A percentile compares a stretch with the other conserved stretches of the same genome.
phyloP scores from a whole-genome alignment of 2,113 vertebrate genomes.

The Dasyurus viverrinus region DNA sequence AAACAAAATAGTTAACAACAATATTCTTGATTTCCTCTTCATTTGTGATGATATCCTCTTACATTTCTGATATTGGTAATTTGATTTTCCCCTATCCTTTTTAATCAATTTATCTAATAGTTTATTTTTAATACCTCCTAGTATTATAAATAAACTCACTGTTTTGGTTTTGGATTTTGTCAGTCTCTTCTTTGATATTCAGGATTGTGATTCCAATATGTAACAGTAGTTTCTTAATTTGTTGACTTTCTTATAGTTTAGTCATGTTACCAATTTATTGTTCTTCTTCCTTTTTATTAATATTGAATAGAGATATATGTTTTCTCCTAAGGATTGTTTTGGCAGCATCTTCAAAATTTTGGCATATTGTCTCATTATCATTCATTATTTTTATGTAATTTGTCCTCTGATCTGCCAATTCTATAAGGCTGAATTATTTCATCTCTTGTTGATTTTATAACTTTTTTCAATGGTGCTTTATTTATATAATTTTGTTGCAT shows the following conservation, averaged over 20 bases:
- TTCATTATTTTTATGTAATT: background rate
- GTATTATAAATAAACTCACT: background rate
- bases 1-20: background rate
- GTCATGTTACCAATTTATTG: background rate
- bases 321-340: background rate
- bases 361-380: background rate
- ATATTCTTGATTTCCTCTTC: background rate
- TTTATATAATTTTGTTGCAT: background rate
- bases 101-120: background rate
- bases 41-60: background rate
- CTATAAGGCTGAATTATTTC: background rate
- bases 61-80: background rate
- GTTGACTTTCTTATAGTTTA: background rate
- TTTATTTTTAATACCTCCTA: background rate
- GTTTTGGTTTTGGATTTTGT: background rate
- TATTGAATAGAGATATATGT: background rate
- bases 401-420: background rate
- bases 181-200: background rate
- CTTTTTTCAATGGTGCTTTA: background rate
- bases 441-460: background rate
- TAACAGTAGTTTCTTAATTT: background rate
- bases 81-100: background rate
- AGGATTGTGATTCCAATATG: background rate
- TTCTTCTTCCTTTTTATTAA: background rate
- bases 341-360: background rate